Evolutionary conservation across 2,797 vertebrate genomes (phyloP).

Genomic region (Falco naumanni): DNA sequence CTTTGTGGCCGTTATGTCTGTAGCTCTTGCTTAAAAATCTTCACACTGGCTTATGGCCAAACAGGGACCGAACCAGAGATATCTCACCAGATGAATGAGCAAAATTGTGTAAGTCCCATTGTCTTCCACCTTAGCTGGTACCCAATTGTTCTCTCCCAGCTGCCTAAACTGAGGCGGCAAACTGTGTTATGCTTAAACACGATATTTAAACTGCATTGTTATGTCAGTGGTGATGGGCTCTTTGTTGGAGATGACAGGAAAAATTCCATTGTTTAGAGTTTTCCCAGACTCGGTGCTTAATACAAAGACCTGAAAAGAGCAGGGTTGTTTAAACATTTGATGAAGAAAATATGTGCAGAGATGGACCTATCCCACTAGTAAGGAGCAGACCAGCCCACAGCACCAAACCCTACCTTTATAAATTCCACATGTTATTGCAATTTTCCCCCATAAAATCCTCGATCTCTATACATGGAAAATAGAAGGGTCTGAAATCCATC

Average conservation of each 20-base stretch:
- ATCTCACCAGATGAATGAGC: background rate
- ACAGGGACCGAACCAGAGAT: background rate
- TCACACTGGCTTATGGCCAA: background rate
- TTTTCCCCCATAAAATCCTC: background rate
- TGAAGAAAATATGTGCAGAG: background rate
- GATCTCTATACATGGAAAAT: background rate
- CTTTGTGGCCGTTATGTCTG: background rate
- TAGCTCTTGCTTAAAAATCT: background rate
- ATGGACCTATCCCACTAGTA: background rate
- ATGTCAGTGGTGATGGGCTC: background rate
- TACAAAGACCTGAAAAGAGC: conserved; percentile 1
- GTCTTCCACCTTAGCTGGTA: background rate
- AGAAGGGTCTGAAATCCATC: background rate
- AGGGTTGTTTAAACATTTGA: conserved; percentile 37
- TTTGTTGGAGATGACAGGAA: conserved; percentile 61
- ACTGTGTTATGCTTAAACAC: conserved; percentile 20
- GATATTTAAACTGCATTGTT: conserved; percentile 49
- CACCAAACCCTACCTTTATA: background rate
- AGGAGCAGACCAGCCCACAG: background rate
- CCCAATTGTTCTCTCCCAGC: background rate
- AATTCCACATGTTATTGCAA: background rate
- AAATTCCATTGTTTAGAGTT: conserved; percentile 56
- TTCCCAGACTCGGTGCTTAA: conserved; percentile 38
- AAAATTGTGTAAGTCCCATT: background rate
- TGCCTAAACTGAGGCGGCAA: conserved; percentile 3